phyloP scores from a whole-genome alignment of 2,797 vertebrate genomes.

The Spheniscus humboldti region DNA sequence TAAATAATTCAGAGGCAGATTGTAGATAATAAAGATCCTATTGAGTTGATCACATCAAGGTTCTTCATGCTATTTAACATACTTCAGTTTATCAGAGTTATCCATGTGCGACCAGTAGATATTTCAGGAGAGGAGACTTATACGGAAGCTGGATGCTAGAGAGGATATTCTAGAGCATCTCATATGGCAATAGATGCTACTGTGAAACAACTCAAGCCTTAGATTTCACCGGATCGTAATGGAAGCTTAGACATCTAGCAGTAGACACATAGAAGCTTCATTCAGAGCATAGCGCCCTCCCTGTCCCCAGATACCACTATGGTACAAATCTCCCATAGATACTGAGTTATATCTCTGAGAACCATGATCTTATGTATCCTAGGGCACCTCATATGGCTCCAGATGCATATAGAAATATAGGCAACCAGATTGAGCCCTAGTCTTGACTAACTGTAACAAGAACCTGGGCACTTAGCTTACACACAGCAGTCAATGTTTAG shows the following conservation, averaged over 20 bases:
- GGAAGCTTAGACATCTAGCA: background rate
- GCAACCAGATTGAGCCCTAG: background rate
- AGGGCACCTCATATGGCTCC: background rate
- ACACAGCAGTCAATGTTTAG: background rate
- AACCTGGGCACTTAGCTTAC: background rate
- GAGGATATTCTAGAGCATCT: background rate
- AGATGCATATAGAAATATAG: background rate
- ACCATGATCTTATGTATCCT: background rate
- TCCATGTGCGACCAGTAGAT: rapidly evolving
- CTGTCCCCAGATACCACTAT: background rate
- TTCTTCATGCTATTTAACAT: background rate
- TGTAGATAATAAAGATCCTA: background rate
- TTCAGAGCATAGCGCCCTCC: background rate
- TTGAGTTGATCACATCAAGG: background rate
- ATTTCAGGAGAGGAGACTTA: background rate
- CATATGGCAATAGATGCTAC: background rate
- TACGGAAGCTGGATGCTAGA: background rate
- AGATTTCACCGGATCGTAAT: background rate
- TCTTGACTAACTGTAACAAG: rapidly evolving
- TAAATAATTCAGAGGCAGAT: background rate
- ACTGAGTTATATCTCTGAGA: background rate
- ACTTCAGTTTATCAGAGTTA: background rate
- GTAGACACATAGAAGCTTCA: background rate
- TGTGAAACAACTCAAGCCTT: background rate
- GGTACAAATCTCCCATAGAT: background rate